Evolutionary conservation across 1,140 invertebrate genomes (phyloP).

Genomic region (Dinoponera quadriceps): DNA sequence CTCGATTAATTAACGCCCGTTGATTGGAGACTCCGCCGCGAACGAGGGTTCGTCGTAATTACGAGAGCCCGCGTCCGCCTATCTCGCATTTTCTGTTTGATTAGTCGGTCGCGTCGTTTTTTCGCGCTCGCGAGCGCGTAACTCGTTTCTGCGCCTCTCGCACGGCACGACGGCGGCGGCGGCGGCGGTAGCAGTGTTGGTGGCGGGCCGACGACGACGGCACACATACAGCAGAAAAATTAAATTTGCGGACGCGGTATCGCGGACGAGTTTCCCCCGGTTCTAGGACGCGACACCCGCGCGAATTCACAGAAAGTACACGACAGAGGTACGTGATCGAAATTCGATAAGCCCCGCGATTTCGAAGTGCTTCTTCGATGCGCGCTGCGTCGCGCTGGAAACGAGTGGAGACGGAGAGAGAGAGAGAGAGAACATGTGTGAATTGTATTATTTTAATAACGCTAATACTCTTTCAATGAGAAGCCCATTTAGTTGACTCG

Average conservation of each 20-base stretch:
- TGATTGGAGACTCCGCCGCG: conserved; percentile 66
- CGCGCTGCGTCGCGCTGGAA: not conserved
- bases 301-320: conserved; percentile 70
- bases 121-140: not conserved
- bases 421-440: not conserved
- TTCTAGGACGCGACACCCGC: conserved; percentile 59
- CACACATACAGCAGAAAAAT: conserved; percentile 53
- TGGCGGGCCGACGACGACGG: not conserved
- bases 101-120: conserved; percentile 53
- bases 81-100: conserved; percentile 64
- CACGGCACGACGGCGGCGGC: not conserved
- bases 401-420: not conserved
- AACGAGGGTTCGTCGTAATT: conserved; percentile 64
- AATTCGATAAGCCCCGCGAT: conserved; percentile 72
- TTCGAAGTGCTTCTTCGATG: conserved; percentile 20
- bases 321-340: conserved; percentile 71
- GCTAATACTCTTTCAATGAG: too few relatives aligned
- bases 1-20: conserved; percentile 72
- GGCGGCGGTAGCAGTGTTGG: too few relatives aligned
- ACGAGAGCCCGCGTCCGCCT: conserved; percentile 46
- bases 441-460: conserved; percentile 12
- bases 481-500: too few relatives aligned
- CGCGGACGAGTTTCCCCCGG: conserved; percentile 54
- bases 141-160: conserved; percentile 8
- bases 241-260: conserved; percentile 67